phyloP scores from a whole-genome alignment of 2,113 vertebrate species.

The Aegithalos caudatus region DNA sequence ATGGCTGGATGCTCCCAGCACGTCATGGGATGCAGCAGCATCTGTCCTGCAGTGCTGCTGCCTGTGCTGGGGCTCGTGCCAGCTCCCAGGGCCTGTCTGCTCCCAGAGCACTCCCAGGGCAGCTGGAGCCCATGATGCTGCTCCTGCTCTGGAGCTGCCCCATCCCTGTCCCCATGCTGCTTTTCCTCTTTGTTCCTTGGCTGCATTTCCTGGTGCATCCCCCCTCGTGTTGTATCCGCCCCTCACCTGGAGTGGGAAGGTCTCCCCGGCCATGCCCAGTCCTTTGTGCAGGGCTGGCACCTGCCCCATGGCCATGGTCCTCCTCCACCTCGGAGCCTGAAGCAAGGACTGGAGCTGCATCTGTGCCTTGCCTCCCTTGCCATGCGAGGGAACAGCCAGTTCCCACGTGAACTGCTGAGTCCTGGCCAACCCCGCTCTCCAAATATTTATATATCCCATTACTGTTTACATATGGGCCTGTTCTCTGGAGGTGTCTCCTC shows the following conservation, averaged over 20 bases:
- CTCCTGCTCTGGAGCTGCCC: neutral
- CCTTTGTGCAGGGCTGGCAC: neutral
- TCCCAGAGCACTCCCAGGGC: neutral
- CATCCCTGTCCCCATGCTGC: neutral
- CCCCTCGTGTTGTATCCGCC: fast-evolving
- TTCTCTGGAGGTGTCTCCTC: constrained; percentile 68
- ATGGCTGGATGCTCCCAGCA: neutral
- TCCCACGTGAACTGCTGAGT: constrained; percentile 70
- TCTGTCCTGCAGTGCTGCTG: neutral
- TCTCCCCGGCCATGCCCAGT: neutral
- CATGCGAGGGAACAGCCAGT: constrained; percentile 31
- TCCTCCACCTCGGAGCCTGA: neutral
- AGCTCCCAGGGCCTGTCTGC: fast-evolving
- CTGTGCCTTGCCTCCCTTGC: constrained; percentile 24
- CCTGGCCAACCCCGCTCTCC: constrained; percentile 78
- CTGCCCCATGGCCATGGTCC: neutral
- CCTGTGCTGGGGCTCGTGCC: fast-evolving
- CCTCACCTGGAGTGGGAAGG: neutral
- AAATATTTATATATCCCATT: constrained; percentile 95
- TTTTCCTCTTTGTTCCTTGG: neutral
- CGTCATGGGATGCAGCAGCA: neutral
- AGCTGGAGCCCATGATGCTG: neutral
- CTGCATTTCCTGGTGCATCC: neutral
- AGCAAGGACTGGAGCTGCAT: neutral
- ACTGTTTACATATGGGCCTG: constrained; percentile 85